Conservation (phyloP, 1,140 invertebrate genomes). For the Odontomachus brunneus region DNA sequence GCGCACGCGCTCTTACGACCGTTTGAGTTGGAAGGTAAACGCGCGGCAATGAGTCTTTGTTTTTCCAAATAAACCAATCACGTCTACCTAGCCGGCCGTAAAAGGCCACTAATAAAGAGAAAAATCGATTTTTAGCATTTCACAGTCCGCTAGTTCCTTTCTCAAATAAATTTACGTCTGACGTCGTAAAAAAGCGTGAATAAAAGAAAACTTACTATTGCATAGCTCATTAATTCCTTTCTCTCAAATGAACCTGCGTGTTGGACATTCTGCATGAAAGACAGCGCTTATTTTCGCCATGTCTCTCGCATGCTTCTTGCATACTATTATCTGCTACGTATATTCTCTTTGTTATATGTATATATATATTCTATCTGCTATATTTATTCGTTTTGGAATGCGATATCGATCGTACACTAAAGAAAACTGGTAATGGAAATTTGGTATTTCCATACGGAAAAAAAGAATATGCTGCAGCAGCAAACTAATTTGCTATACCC, state of each 20-base stretch:
- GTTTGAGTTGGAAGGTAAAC: not conserved
- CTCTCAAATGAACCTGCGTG: not conserved
- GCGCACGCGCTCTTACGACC: not conserved
- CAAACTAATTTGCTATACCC: too few relatives aligned
- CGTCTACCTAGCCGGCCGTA: not conserved
- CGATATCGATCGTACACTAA: too few relatives aligned
- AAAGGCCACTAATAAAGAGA: not conserved
- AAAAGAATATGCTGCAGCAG: too few relatives aligned
- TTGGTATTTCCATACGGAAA: too few relatives aligned
- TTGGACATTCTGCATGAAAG: not conserved
- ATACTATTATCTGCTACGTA: not conserved
- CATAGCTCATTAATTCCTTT: not conserved
- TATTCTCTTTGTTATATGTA: too few relatives aligned
- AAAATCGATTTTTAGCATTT: conserved; percentile 11
- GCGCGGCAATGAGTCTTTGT: not conserved
- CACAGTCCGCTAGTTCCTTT: not conserved
- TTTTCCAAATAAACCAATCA: conserved; percentile 23
- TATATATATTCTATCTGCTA: too few relatives aligned
- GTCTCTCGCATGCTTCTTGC: not conserved
- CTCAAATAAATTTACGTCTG: conserved; percentile 8
- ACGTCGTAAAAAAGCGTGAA: not conserved
- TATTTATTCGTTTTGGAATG: too few relatives aligned
- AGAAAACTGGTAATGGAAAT: too few relatives aligned
- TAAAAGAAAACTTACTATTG: not conserved
- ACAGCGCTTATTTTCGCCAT: not conserved